A percentile compares a stretch with the other conserved stretches of the same genome.
Conservation (phyloP, 2,797 vertebrate species). For the Telmatherina bonti region DNA sequence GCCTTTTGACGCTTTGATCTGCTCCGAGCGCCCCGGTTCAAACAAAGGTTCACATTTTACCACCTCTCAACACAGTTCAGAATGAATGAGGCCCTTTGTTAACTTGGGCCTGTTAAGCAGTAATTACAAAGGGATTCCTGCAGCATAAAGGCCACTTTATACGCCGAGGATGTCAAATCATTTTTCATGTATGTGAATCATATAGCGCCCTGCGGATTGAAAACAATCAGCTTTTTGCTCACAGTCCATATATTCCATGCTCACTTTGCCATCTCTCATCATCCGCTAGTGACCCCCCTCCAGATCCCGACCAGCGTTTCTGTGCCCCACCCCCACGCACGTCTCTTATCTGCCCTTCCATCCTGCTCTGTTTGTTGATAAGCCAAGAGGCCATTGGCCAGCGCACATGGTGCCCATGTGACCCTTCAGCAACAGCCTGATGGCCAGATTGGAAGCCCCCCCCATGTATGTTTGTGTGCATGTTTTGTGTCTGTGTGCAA, state of each 20-base stretch:
- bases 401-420: conserved; percentile 78
- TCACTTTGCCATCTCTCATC: conserved; percentile 66
- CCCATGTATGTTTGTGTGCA: conserved; percentile 35
- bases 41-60: conserved; percentile 71
- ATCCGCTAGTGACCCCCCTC: conserved; percentile 40
- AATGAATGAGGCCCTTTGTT: conserved; percentile 76
- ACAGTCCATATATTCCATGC: conserved; percentile 42
- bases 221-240: conserved; percentile 40
- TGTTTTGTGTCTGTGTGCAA: conserved; percentile 48
- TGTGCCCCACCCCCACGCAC: conserved; percentile 64
- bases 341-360: conserved; percentile 76
- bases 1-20: conserved; percentile 69
- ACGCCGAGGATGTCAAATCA: conserved; percentile 40
- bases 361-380: conserved; percentile 78
- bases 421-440: conserved; percentile 78
- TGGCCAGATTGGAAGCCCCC: conserved; percentile 76
- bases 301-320: conserved; percentile 11
- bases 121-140: conserved; percentile 76
- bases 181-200: conserved; percentile 37
- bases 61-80: conserved; percentile 38
- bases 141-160: conserved; percentile 69
- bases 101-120: conserved; percentile 68
- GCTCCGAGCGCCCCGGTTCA: conserved; percentile 52
- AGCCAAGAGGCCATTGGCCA: conserved; percentile 78
- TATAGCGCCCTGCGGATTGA: conserved; percentile 21